Conservation (phyloP, 2,113 vertebrate species). For the Cyrtonyx montezumae region DNA sequence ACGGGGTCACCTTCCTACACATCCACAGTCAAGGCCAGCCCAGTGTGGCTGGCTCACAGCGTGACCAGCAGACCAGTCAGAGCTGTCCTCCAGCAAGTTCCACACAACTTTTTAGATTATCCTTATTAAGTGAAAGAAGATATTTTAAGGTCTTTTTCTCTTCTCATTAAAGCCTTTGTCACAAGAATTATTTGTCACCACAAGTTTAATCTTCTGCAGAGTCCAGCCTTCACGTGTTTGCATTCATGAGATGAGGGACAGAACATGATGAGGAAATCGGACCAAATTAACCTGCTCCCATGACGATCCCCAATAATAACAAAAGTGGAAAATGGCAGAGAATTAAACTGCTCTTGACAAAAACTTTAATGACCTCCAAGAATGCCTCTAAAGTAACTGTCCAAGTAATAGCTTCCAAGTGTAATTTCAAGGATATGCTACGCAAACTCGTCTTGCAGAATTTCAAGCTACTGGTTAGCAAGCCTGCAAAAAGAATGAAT, state of each 20-base stretch:
- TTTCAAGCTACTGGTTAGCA: neutral
- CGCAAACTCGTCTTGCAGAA: neutral
- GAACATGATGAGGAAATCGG: conserved; percentile 39
- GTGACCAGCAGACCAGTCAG: neutral
- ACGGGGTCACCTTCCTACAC: accelerated
- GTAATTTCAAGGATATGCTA: conserved; percentile 41
- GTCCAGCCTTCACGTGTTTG: conserved; percentile 34
- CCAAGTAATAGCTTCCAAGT: conserved; percentile 48
- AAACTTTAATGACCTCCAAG: conserved; percentile 65
- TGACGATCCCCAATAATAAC: conserved; percentile 58
- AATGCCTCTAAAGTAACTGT: conserved; percentile 32
- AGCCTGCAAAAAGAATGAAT: neutral
- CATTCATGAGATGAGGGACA: conserved; percentile 42
- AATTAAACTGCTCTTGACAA: conserved; percentile 71
- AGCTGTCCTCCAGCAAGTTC: neutral
- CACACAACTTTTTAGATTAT: neutral
- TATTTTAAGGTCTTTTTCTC: conserved; percentile 32
- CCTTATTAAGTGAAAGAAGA: conserved; percentile 23
- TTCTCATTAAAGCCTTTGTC: conserved; percentile 54
- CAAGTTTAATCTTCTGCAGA: conserved; percentile 55
- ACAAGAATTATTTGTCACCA: conserved; percentile 50
- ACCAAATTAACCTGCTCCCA: conserved; percentile 64
- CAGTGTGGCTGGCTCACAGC: accelerated
- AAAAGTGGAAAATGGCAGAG: conserved; percentile 66
- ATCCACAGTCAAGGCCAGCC: neutral